phyloP scores from a whole-genome alignment of 2,888 invertebrate genomes.

The Chrysomela aeneicollis region DNA sequence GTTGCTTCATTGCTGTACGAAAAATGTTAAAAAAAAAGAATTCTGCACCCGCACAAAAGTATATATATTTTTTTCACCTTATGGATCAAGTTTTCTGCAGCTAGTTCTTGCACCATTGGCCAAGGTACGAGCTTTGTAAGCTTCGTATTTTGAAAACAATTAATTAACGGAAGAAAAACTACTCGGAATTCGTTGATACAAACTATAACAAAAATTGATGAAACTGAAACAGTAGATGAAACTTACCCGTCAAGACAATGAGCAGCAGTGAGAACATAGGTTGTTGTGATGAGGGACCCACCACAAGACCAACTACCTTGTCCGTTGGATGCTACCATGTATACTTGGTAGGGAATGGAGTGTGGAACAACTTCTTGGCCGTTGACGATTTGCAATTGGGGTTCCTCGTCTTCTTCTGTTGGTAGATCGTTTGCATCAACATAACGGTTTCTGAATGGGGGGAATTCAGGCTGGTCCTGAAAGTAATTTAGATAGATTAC shows the following conservation, averaged over 20 bases:
- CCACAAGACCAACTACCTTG: constrained; percentile 33
- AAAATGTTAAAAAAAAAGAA: too few species aligned
- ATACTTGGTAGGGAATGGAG: constrained; percentile 39
- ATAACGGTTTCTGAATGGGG: constrained; percentile 1
- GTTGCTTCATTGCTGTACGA: too few species aligned
- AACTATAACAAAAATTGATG: too few species aligned
- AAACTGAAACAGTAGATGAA: too few species aligned
- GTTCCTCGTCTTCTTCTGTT: background rate
- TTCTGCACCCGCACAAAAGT: too few species aligned
- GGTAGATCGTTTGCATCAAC: constrained; percentile 12
- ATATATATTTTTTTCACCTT: too few species aligned
- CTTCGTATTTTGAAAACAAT: too few species aligned
- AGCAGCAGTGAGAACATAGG: constrained; percentile 37
- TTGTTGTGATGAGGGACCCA: constrained; percentile 36
- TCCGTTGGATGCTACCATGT: constrained; percentile 4
- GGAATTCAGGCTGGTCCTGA: constrained; percentile 1
- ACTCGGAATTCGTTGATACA: too few species aligned
- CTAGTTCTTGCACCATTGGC: too few species aligned
- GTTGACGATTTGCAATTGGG: constrained; percentile 31
- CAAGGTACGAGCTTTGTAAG: too few species aligned
- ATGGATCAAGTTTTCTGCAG: too few species aligned
- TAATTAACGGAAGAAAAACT: too few species aligned
- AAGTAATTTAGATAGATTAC: background rate
- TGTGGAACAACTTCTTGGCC: constrained; percentile 39
- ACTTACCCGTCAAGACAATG: constrained; percentile 38